phyloP scores from a whole-genome alignment of 2,113 vertebrate species.

The Haemorhous mexicanus region DNA sequence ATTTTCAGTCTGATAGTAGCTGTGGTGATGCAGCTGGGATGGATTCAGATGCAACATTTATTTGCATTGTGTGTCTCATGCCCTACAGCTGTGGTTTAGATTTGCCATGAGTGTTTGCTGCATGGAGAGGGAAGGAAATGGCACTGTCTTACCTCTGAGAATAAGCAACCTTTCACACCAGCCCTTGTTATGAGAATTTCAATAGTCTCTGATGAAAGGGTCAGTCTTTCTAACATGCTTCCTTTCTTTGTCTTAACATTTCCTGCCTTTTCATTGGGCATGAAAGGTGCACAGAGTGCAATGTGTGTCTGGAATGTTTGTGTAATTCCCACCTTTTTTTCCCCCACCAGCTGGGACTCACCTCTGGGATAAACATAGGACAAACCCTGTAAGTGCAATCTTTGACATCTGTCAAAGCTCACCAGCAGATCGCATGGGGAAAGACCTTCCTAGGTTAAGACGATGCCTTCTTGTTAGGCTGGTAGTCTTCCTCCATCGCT shows the following conservation, averaged over 20 bases:
- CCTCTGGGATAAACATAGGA: neutral
- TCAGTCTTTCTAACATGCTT: constrained; percentile 58
- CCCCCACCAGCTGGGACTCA: neutral
- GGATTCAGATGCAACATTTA: constrained; percentile 36
- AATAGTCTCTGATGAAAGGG: constrained; percentile 54
- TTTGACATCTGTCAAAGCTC: neutral
- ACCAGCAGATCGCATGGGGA: neutral
- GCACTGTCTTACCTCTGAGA: constrained; percentile 48
- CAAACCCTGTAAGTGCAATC: neutral
- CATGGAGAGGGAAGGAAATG: constrained; percentile 59
- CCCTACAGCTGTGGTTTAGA: constrained; percentile 39
- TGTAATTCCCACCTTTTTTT: neutral
- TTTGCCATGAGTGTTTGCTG: constrained; percentile 33
- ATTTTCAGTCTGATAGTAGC: neutral
- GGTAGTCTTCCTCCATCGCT: neutral
- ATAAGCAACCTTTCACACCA: constrained; percentile 14
- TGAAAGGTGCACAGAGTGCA: constrained; percentile 20
- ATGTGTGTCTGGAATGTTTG: constrained; percentile 28
- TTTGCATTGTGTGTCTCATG: constrained; percentile 50
- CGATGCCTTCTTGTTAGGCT: rapidly evolving
- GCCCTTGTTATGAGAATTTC: constrained; percentile 55
- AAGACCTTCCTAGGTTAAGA: neutral
- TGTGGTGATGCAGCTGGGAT: neutral
- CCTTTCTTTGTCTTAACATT: constrained; percentile 71
- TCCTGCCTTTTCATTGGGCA: constrained; percentile 67